Percentiles rank a stretch among this genome's conserved stretches.
Evolutionary conservation across 2,797 vertebrate species (phyloP).

Genomic region (Crotalus adamanteus): DNA sequence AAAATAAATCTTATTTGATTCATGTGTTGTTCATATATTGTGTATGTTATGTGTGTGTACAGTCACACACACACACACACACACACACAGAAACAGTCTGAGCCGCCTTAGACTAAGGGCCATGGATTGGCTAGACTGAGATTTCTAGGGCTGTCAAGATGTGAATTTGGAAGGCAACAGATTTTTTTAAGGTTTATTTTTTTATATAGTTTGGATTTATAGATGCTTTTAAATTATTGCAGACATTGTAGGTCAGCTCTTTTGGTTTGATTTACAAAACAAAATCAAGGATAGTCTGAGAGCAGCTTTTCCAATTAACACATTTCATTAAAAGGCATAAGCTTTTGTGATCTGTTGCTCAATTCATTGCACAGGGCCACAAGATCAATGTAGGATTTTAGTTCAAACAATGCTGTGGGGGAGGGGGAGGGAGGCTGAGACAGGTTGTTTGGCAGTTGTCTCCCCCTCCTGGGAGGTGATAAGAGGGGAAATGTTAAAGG

Average conservation of each 20-base stretch:
- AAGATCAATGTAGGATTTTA: neutral
- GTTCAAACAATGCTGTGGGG: neutral
- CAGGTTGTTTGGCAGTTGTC: neutral
- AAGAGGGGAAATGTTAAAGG: neutral
- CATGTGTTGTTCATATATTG: neutral
- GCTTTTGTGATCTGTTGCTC: neutral
- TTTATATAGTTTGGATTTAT: neutral
- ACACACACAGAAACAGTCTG: neutral
- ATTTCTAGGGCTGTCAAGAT: neutral
- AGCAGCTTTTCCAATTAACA: neutral
- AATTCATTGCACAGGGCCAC: neutral
- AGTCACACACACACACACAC: neutral
- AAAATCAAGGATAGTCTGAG: neutral
- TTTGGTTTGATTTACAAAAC: neutral
- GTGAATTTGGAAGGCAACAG: neutral
- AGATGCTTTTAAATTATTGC: neutral
- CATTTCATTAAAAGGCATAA: neutral
- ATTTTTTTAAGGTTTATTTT: neutral
- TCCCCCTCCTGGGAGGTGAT: neutral
- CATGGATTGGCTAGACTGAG: neutral
- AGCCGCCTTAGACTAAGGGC: neutral
- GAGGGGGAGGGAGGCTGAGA: neutral
- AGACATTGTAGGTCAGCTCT: neutral
- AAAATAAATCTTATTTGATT: neutral
- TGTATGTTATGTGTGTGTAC: neutral